Percentiles rank a stretch among this genome's conserved stretches.
phyloP scores from a whole-genome alignment of 2,888 invertebrate genomes.

The Parascotia fuliginaria region DNA sequence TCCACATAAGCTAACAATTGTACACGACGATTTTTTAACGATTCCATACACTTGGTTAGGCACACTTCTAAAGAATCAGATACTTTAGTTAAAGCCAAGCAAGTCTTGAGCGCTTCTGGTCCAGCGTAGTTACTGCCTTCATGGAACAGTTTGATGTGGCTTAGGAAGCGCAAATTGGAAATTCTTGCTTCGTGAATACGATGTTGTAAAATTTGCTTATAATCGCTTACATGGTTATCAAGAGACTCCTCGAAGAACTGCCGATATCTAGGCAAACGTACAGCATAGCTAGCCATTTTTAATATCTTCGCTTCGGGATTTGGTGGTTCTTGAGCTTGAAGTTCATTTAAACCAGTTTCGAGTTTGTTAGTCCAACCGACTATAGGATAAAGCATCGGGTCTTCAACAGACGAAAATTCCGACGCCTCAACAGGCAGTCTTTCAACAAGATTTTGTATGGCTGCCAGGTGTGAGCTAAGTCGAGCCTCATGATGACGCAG shows the following conservation, averaged over 20 bases:
- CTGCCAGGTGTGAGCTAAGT: conserved; percentile 64
- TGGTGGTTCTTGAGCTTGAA: conserved; percentile 43
- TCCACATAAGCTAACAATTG: conserved; percentile 60
- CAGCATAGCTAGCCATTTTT: conserved; percentile 68
- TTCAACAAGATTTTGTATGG: conserved; percentile 57
- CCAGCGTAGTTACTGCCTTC: conserved; percentile 68
- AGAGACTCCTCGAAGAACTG: conserved; percentile 64
- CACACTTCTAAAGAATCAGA: conserved; percentile 66
- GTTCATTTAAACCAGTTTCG: conserved; percentile 49
- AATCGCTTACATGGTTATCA: conserved; percentile 46
- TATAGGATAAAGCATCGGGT: conserved; percentile 64
- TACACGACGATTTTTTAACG: conserved; percentile 53
- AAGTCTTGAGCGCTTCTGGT: conserved; percentile 58
- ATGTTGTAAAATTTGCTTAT: conserved; percentile 53
- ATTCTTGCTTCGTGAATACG: conserved; percentile 69
- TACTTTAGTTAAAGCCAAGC: conserved; percentile 51
- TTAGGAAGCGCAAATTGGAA: conserved; percentile 65
- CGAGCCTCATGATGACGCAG: conserved; percentile 62
- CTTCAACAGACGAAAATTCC: conserved; percentile 54
- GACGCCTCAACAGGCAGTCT: conserved; percentile 55
- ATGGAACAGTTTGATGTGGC: conserved; percentile 58
- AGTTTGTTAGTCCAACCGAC: conserved; percentile 56
- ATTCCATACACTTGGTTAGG: conserved; percentile 46
- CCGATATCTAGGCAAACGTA: conserved; percentile 61
- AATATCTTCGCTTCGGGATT: conserved; percentile 58